Conservation (phyloP, 2,113 vertebrate genomes). For the Camelus bactrianus region DNA sequence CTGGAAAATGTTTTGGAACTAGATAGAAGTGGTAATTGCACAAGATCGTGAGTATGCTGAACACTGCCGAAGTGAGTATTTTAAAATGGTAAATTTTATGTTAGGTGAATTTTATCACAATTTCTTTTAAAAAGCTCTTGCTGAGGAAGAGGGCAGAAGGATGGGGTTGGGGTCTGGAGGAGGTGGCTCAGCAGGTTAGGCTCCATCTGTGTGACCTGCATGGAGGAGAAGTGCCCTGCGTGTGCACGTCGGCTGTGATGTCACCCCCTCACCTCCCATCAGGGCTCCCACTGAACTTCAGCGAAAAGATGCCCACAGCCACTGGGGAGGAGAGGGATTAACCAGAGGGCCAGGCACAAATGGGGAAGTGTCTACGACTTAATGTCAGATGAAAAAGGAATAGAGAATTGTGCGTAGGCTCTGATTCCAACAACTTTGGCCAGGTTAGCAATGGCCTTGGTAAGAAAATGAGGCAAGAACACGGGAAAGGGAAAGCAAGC, state of each 20-base stretch:
- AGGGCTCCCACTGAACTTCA: neutral
- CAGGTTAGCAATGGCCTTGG: neutral
- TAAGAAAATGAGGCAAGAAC: neutral
- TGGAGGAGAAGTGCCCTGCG: neutral
- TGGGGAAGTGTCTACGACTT: fast-evolving
- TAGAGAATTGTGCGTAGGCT: fast-evolving
- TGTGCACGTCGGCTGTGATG: neutral
- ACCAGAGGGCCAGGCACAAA: neutral
- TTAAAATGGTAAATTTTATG: neutral
- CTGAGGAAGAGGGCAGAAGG: neutral
- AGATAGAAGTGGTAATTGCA: neutral
- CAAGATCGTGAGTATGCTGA: too few species aligned
- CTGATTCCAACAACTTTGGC: neutral
- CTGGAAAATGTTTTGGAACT: neutral
- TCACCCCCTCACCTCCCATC: fast-evolving
- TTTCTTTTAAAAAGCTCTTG: neutral
- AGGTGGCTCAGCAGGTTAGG: neutral
- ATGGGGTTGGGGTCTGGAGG: neutral
- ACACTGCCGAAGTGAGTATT: fast-evolving
- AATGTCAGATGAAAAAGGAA: too few species aligned
- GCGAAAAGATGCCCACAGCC: neutral
- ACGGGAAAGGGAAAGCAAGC: neutral
- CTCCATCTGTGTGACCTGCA: neutral
- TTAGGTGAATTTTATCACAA: neutral
- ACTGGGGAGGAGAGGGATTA: neutral